Base-by-base conservation (phyloP, 2,888 invertebrate genomes). In the Tipula unca region DNA sequence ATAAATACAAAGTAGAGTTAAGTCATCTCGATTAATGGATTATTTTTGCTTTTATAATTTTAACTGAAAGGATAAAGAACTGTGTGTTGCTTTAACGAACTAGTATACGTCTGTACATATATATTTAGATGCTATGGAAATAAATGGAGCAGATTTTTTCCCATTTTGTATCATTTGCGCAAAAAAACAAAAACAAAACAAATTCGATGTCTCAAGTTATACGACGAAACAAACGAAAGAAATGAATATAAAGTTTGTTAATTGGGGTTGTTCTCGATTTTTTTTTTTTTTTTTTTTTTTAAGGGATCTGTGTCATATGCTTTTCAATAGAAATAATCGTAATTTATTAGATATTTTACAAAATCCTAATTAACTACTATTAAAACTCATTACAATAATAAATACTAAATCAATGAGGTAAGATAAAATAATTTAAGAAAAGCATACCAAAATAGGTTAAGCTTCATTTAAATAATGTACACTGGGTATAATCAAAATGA, bases 21-120 rank as follows among this genome's bases (percentile, higher is more conserved):
- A 69, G 69, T 69, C 69, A 25, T 69, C 69, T 20, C 69, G 69
- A 69, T 69, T 69, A 69, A 69, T 69, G 69, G 69, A 69, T 69
- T 69, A 69, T 20, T 69, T 20, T 25, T 48, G 48, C 48, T 20
- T 69, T 69, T 69, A 1, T 69, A 69, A 69, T 69, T 20, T 69
- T 69, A 69, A 69, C 69, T 69, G 25, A 69, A 69, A 69, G 69
- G 69, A 69, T 69, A 69, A 69, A 69, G 69, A 69, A 69, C 69
- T 69, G 25, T 25, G 69, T 69, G 25, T 25, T 69, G 25, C 69
- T 69, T 69, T 69, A 69, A 69, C 25, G 10, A 69, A 20, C 69
- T 69, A n/a, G n/a, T n/a, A n/a, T n/a, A n/a, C n/a, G n/a, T n/a
- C n/a, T n/a, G n/a, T n/a, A n/a, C n/a, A n/a, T n/a, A n/a, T n/a